Evolutionary conservation across 92 coral and sea anemone genomes (phyloP).

Genomic region (Palythoa heliodiscus): DNA sequence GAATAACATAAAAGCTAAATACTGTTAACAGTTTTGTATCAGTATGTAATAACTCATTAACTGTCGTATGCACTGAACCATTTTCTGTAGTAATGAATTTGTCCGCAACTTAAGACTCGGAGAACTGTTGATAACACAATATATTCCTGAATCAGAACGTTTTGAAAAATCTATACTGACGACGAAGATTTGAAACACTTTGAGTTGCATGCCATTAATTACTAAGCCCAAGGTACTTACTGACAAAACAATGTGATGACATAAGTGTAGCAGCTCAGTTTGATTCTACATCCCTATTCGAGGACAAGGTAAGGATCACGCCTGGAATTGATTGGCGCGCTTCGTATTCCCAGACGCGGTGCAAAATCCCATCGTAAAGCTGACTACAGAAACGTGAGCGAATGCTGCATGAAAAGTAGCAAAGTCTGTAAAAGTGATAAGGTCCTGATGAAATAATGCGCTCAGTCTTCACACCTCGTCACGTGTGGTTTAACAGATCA

Average conservation of each 20-base stretch:
- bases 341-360: not conserved
- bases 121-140: not conserved
- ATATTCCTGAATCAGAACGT: not conserved
- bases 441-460: not conserved
- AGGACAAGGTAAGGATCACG: not conserved
- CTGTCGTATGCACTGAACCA: not conserved
- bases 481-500: not conserved
- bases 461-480: not conserved
- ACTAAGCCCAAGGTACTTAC: not conserved
- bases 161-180: not conserved
- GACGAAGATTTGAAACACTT: not conserved
- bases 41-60: not conserved
- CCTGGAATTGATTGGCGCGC: not conserved
- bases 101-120: not conserved
- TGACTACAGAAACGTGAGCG: not conserved
- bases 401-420: not conserved
- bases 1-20: not conserved
- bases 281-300: not conserved
- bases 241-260: not conserved
- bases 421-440: not conserved
- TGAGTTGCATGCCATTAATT: not conserved
- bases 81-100: not conserved
- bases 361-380: not conserved
- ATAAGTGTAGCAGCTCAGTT: not conserved
- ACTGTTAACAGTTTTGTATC: too few species aligned